Evolutionary conservation across 2,888 invertebrate genomes (phyloP), one percentile per base, ranked within the genome.

Genomic region (Xylota segnis): DNA sequence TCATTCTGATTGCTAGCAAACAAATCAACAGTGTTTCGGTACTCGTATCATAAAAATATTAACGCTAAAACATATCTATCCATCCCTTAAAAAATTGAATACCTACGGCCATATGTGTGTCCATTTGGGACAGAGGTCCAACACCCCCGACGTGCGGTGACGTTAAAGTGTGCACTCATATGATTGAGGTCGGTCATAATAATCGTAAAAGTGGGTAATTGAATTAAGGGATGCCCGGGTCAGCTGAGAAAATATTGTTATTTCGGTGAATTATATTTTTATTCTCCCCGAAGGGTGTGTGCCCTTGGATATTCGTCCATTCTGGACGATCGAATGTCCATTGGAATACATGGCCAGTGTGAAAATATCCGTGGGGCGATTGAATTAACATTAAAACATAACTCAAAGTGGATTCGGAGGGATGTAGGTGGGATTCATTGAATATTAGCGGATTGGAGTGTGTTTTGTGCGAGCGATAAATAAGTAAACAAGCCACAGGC

Each of bases 161-260:
- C 75, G 66, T 68, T 76, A 86, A 59, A 66, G 66, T 54, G 47
- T 59, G 76, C 86, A 76, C 86, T 82, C 82, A 54, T 83, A 79
- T 82, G 86, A 86, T 86, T 86, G 86, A 86, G 81, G 86, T 82
- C 77, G 75, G 82, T 76, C 86, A 82, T 68, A 88, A 90, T 90
- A 90, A 90, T 91, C 90, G 88, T 90, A 90, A 90, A 90, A 90
- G 89, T 89, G 89, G 89, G 90, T 90, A 90, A 90, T 90, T 90
- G 90, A 90, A 90, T 90, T 91, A 91, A 90, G 91, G 91, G 91
- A 90, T 90, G 91, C 90, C 88, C 79, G 59, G 77, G 83, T 87
- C 87, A 87, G 87, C 87, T 87, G 87, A 74, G 58, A 87, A 87
- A 87, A 87, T 87, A 87, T 87, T 87, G 58, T 86, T 86, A 86